A percentile compares a stretch with the other conserved stretches of the same genome.
Conservation (phyloP, 2,888 invertebrate species). For the Diachrysia chrysitis region DNA sequence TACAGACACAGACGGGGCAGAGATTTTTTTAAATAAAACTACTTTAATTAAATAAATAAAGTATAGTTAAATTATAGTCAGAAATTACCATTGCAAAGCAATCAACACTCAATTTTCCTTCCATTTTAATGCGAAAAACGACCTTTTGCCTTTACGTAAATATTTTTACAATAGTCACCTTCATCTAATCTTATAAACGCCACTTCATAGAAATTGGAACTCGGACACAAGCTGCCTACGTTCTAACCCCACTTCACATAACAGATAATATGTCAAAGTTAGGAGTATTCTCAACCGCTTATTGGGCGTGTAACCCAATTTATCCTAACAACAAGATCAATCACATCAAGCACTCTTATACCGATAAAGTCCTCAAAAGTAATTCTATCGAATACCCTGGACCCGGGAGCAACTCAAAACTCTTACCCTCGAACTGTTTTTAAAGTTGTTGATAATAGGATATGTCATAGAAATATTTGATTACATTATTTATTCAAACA, state of each 20-base stretch:
- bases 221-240: not conserved
- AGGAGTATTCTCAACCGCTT: conserved; percentile 22
- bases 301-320: conserved; percentile 26
- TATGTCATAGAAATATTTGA: conserved; percentile 2
- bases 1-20: too few relatives aligned
- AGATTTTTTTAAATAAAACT: too few relatives aligned
- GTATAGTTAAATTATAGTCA: too few relatives aligned
- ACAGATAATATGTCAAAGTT: conserved; percentile 13
- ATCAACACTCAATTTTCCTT: too few relatives aligned
- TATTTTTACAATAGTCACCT: conserved; percentile 1
- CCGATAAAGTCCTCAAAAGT: conserved; percentile 32
- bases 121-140: not conserved
- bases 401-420: conserved; percentile 3
- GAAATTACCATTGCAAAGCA: too few relatives aligned
- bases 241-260: not conserved
- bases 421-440: not conserved
- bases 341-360: conserved; percentile 35
- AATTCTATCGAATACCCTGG: conserved; percentile 11
- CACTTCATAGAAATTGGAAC: conserved; percentile 4
- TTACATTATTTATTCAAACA: conserved; percentile 15
- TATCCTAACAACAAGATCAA: conserved; percentile 16
- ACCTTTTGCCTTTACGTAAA: not conserved
- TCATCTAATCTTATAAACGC: not conserved
- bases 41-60: too few relatives aligned
- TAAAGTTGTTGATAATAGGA: not conserved